Conservation (phyloP, 2,888 invertebrate species). For the Rhynchonema sp. region DNA sequence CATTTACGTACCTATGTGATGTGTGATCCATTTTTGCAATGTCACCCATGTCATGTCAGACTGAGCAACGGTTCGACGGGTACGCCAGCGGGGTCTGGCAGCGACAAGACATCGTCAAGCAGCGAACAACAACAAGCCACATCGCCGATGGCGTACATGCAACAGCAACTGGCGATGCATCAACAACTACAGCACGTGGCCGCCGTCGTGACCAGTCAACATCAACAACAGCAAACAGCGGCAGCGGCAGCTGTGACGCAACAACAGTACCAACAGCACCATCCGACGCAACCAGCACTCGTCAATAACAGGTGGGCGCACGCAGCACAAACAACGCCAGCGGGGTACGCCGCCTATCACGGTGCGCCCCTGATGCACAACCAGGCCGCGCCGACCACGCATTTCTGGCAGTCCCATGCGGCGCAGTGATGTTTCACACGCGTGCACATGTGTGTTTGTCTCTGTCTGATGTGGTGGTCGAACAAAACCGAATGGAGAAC, state of each 20-base stretch:
- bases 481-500: no score
- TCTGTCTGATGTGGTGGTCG: no score
- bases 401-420: not conserved
- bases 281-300: slow-evolving; percentile 1
- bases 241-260: slow-evolving; percentile 14
- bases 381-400: not conserved
- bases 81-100: no score
- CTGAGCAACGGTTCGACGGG: not conserved
- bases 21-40: not conserved
- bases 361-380: not conserved
- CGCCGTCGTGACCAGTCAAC: not conserved
- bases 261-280: not conserved
- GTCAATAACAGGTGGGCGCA: not conserved
- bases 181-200: not conserved
- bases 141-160: not conserved
- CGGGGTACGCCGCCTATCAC: not conserved
- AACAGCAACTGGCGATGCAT: not conserved
- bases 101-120: no score
- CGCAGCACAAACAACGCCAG: not conserved
- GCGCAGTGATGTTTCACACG: not conserved
- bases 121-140: not conserved
- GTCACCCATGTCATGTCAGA: not conserved
- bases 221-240: slow-evolving; percentile 9
- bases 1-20: not conserved
- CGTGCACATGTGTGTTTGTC: no score